A percentile compares a stretch with the other conserved stretches of the same genome.
phyloP scores from a whole-genome alignment of 2,797 vertebrate genomes.

The Tolypeutes matacus region DNA sequence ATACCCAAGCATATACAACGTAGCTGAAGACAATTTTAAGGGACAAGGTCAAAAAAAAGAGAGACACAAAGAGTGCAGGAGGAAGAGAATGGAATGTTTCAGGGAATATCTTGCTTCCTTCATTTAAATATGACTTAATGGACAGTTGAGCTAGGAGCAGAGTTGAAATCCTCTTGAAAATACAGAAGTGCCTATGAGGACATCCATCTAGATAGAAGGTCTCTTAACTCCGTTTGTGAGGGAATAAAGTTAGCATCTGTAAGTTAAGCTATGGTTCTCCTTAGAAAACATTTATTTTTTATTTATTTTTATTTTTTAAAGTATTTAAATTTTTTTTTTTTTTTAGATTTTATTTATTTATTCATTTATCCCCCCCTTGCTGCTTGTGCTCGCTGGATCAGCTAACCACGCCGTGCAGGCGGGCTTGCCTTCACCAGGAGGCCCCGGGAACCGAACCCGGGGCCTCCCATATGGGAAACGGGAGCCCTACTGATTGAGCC shows the following conservation, averaged over 20 bases:
- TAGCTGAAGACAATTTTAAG: slow-evolving; percentile 20
- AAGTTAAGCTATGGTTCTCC: neutral
- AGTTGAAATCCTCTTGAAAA: neutral
- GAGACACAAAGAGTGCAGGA: neutral
- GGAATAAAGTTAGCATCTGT: slow-evolving; percentile 1
- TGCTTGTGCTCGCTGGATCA: too few relatives aligned
- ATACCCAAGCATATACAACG: neutral
- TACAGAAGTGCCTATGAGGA: neutral
- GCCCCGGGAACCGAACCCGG: too few relatives aligned
- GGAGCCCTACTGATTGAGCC: too few relatives aligned
- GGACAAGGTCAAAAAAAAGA: neutral
- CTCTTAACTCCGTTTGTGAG: neutral
- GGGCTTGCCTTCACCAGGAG: too few relatives aligned
- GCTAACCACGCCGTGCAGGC: too few relatives aligned
- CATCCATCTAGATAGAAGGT: neutral
- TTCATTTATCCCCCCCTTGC: too few relatives aligned
- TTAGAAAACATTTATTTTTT: slow-evolving; percentile 12
- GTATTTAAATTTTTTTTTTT: too few relatives aligned
- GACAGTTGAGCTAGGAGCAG: neutral
- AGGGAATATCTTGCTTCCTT: neutral
- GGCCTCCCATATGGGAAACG: too few relatives aligned
- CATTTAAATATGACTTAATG: neutral
- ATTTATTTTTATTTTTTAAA: too few relatives aligned
- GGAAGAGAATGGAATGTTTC: neutral
- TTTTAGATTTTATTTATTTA: too few relatives aligned